A percentile compares a stretch with the other conserved stretches of the same genome.
Evolutionary conservation across 2,113 vertebrate species (phyloP).

Genomic region (Oncorhynchus gorbuscha): DNA sequence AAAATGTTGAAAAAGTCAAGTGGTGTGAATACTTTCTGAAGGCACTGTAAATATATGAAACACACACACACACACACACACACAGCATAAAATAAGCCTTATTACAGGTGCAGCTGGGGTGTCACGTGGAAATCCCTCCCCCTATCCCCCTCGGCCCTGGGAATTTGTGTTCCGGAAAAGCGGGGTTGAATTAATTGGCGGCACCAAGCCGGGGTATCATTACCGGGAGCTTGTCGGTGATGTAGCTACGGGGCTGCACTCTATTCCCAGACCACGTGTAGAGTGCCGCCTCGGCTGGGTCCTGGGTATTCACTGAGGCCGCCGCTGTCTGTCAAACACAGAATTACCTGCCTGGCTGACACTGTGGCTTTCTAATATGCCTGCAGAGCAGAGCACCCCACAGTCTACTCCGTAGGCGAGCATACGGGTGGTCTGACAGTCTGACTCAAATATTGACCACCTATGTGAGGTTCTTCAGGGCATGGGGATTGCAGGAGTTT

Average conservation of each 20-base stretch:
- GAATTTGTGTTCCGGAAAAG: constrained; percentile 65
- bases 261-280: constrained; percentile 74
- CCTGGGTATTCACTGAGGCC: constrained; percentile 11
- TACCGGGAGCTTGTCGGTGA: constrained; percentile 72
- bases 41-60: no score
- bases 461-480: no score
- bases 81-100: constrained; percentile 28
- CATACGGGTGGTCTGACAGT: background rate
- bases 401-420: constrained; percentile 15
- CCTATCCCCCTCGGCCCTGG: constrained; percentile 58
- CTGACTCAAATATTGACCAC: background rate
- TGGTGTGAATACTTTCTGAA: no score
- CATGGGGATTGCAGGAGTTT: no score
- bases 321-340: constrained; percentile 3
- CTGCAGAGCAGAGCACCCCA: background rate
- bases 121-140: constrained; percentile 60
- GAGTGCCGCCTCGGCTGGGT: constrained; percentile 38
- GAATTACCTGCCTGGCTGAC: background rate
- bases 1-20: no score
- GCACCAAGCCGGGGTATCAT: constrained; percentile 69
- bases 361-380: no score
- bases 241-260: constrained; percentile 66
- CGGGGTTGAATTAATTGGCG: constrained; percentile 78
- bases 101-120: constrained; percentile 70
- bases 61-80: no score